A percentile compares a stretch with the other conserved stretches of the same genome.
phyloP scores from a whole-genome alignment of 2,797 vertebrate genomes.

The Pipistrellus nathusii region DNA sequence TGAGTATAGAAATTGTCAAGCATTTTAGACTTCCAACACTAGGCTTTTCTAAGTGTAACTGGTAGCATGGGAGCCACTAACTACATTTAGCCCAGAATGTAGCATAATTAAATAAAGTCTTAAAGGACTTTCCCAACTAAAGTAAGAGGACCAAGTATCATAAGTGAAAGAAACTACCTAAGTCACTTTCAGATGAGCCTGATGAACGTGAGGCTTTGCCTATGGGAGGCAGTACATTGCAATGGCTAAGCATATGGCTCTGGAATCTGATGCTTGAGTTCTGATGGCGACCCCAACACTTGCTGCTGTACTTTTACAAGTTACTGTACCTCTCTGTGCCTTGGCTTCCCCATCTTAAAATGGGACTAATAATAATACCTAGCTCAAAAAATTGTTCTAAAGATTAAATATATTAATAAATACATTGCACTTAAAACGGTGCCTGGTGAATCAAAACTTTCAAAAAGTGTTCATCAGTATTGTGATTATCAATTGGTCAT shows the following conservation, averaged over 20 bases:
- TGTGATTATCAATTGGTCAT: conserved; percentile 31
- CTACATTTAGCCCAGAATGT: not conserved
- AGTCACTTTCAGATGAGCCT: conserved; percentile 18
- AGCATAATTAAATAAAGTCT: conserved; percentile 20
- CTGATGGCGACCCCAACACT: not conserved
- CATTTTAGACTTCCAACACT: not conserved
- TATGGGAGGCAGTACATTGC: not conserved
- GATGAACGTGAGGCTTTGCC: not conserved
- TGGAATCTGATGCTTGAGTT: not conserved
- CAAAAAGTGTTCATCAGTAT: not conserved
- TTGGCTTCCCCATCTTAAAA: conserved; percentile 53
- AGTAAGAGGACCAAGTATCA: not conserved
- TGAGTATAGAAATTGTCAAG: not conserved
- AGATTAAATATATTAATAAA: conserved; percentile 34
- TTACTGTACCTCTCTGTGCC: conserved; percentile 7
- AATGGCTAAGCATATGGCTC: not conserved
- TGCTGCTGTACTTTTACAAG: conserved; percentile 13
- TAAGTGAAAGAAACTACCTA: not conserved
- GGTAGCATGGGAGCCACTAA: not conserved
- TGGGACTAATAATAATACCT: conserved; percentile 15
- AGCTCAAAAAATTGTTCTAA: conserved; percentile 47
- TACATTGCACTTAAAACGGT: not conserved
- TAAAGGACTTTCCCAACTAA: conserved; percentile 39
- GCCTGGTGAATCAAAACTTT: not conserved
- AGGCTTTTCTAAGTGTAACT: conserved; percentile 22